Percentiles rank a stretch among this genome's conserved stretches.
phyloP scores from a whole-genome alignment of 2,888 invertebrate species.

The Stegana nigrithorax region DNA sequence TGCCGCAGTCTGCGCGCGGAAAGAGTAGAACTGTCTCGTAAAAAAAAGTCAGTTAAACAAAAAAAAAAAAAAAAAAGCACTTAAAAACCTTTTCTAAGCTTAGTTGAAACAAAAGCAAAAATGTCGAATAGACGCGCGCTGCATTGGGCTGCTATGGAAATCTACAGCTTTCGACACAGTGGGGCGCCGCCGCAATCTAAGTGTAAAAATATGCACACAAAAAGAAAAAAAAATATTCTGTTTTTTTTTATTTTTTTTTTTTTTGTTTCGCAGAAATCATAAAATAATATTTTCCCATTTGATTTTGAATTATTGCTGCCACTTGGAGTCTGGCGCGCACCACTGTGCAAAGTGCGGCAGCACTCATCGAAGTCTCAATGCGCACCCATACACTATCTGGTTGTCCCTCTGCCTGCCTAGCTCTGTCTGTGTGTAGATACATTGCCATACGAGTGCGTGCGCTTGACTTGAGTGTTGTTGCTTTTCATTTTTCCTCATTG shows the following conservation, averaged over 20 bases:
- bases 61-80: background rate
- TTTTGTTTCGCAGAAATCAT: constrained; percentile 18
- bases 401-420: background rate
- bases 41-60: background rate
- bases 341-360: background rate
- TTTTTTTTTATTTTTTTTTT: constrained; percentile 23
- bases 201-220: too few relatives aligned
- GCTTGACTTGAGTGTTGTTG: constrained; percentile 16
- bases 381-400: constrained; percentile 4
- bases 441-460: background rate
- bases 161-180: too few relatives aligned
- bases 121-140: background rate
- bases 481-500: background rate
- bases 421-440: background rate
- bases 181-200: too few relatives aligned
- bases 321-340: background rate
- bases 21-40: background rate
- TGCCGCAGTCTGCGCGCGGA: too few relatives aligned
- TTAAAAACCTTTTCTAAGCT: background rate
- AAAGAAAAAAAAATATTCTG: constrained; percentile 20
- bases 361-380: constrained; percentile 15
- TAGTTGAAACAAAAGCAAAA: constrained; percentile 14
- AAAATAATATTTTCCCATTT: constrained; percentile 27
- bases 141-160: background rate
- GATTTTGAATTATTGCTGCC: too few relatives aligned